These are phyloP conservation scores for Mimachlamys varia DNA, from an alignment of 2,888 invertebrate genomes.

Conservation along the genomic window DNA sequence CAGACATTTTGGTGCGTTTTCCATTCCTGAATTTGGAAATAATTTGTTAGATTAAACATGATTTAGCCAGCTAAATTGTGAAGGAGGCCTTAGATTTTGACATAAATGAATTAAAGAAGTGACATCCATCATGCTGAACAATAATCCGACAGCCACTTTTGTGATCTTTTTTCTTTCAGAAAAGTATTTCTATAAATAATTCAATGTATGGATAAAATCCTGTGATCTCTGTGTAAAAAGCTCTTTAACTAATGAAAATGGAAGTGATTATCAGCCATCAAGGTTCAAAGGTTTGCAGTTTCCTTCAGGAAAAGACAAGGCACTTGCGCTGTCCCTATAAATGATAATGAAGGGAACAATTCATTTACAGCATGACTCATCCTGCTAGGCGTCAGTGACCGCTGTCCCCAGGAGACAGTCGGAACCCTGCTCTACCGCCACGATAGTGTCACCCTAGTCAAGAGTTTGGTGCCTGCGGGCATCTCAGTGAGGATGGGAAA, in stretches of 20 bases:
- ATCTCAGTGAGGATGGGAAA: background rate
- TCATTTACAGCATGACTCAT: conserved; percentile 15
- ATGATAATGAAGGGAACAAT: conserved; percentile 25
- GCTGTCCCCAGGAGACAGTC: background rate
- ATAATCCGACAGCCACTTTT: background rate
- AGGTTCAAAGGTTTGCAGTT: background rate
- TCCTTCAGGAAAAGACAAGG: background rate
- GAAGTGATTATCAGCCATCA: background rate
- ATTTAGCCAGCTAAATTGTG: background rate
- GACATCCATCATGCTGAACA: background rate
- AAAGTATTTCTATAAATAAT: background rate
- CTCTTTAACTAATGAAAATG: conserved; percentile 30
- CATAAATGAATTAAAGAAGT: background rate
- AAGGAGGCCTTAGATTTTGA: background rate
- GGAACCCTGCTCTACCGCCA: background rate
- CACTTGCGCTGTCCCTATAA: background rate
- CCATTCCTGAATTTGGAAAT: background rate
- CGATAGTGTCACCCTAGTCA: background rate
- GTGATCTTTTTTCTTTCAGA: background rate
- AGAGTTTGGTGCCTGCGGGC: conserved; percentile 14
- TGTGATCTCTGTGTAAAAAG: conserved; percentile 16
- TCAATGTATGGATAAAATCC: background rate
- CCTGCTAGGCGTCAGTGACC: background rate
- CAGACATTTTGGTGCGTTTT: background rate
- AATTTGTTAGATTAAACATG: background rate